Conservation (phyloP, 64 coral and sea anemone genomes). For the Actinia equina region DNA sequence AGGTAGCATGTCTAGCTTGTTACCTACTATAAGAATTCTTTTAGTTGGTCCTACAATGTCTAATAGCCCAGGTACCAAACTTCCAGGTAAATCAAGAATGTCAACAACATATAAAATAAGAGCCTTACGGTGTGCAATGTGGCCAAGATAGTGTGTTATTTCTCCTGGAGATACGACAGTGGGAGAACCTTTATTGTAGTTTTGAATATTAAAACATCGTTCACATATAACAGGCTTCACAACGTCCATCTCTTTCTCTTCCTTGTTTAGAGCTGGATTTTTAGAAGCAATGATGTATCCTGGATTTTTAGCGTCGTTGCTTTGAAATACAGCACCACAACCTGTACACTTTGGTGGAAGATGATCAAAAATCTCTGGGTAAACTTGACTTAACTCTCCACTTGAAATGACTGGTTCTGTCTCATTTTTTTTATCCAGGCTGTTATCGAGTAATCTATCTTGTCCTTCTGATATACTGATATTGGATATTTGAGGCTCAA, state of each 20-base stretch:
- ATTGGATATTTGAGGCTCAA: not conserved
- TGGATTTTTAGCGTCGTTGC: constrained; percentile 43
- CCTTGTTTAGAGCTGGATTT: constrained; percentile 37
- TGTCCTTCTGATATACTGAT: not conserved
- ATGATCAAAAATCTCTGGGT: constrained; percentile 47
- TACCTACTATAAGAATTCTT: constrained; percentile 80
- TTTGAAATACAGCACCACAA: constrained; percentile 85
- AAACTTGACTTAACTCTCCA: not conserved
- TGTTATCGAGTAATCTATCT: not conserved
- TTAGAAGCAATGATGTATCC: constrained; percentile 67
- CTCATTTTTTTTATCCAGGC: not conserved
- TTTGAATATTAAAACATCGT: constrained; percentile 71
- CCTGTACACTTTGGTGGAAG: constrained; percentile 62
- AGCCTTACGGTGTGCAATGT: constrained; percentile 69
- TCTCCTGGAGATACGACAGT: constrained; percentile 41
- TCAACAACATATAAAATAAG: constrained; percentile 86
- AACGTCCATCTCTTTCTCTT: not conserved
- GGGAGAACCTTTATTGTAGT: constrained; percentile 72
- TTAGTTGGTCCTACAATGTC: constrained; percentile 74
- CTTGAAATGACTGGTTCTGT: not conserved
- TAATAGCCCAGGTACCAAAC: constrained; percentile 55
- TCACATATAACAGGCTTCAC: constrained; percentile 53
- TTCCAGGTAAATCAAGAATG: constrained; percentile 76
- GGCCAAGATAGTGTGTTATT: constrained; percentile 47
- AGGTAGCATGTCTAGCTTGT: constrained; percentile 86